Conservation (phyloP, 2,797 vertebrate species). For the Dicrostonyx torquatus region DNA sequence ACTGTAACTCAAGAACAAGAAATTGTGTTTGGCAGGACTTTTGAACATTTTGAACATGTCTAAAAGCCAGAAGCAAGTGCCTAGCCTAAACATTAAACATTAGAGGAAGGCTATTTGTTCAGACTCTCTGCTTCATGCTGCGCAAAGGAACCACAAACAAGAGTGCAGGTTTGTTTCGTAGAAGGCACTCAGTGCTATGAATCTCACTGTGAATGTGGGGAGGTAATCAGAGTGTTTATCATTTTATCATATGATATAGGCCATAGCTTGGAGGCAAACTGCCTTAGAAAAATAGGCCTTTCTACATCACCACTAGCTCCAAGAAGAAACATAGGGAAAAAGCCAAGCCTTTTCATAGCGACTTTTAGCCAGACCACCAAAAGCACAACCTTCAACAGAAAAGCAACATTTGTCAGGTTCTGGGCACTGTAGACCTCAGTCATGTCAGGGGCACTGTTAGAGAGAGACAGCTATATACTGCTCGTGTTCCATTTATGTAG, state of each 20-base stretch:
- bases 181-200: constrained; percentile 68
- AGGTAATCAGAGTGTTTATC: constrained; percentile 68
- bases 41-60: constrained; percentile 73
- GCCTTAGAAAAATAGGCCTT: constrained; percentile 62
- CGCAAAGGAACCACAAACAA: constrained; percentile 76
- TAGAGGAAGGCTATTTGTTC: constrained; percentile 73
- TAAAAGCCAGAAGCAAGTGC: constrained; percentile 77
- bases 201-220: constrained; percentile 75
- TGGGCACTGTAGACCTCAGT: constrained; percentile 65
- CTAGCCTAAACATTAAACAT: constrained; percentile 81
- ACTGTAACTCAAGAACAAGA: constrained; percentile 77
- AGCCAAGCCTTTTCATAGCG: constrained; percentile 65
- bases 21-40: constrained; percentile 73
- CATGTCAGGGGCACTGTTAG: constrained; percentile 60
- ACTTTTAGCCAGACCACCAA: constrained; percentile 78
- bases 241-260: constrained; percentile 78
- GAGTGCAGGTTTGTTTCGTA: constrained; percentile 65
- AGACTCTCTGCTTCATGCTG: constrained; percentile 36
- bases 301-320: constrained; percentile 45
- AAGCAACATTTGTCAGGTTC: constrained; percentile 76
- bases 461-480: constrained; percentile 51
- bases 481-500: background rate
- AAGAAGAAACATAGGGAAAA: constrained; percentile 71
- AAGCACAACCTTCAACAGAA: constrained; percentile 71
- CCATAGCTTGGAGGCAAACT: constrained; percentile 77